phyloP scores from a whole-genome alignment of 2,113 vertebrate genomes.

The Colinus virginianus region DNA sequence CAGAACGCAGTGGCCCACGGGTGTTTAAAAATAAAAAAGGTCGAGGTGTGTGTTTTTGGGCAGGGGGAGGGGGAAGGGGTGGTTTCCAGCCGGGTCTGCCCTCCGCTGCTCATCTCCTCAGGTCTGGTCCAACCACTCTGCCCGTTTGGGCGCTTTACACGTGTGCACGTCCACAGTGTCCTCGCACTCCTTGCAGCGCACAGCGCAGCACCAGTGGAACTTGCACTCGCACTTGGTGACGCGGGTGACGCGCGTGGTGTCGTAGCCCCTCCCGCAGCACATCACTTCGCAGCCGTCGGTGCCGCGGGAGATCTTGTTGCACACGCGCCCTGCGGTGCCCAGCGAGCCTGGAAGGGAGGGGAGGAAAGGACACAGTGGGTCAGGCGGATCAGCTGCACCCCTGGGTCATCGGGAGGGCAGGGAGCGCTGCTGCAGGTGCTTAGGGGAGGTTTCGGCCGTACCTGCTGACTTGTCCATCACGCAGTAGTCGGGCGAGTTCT shows the following conservation, averaged over 20 bases:
- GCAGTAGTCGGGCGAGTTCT: slow-evolving; percentile 98
- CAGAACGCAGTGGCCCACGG: slow-evolving; percentile 79
- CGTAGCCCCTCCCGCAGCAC: slow-evolving; percentile 98
- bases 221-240: slow-evolving; percentile 97
- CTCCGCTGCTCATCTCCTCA: slow-evolving; percentile 54
- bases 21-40: neutral
- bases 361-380: neutral
- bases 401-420: neutral
- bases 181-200: slow-evolving; percentile 94
- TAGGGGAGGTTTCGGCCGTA: slow-evolving; percentile 62
- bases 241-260: slow-evolving; percentile 93
- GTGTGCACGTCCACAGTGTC: slow-evolving; percentile 95
- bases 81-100: neutral
- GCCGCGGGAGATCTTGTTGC: slow-evolving; percentile 91
- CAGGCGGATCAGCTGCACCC: neutral
- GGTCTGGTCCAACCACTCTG: slow-evolving; percentile 92
- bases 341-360: slow-evolving; percentile 84
- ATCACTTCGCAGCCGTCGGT: slow-evolving; percentile 97
- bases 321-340: slow-evolving; percentile 93
- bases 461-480: slow-evolving; percentile 96
- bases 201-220: slow-evolving; percentile 98
- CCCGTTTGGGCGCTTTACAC: slow-evolving; percentile 94
- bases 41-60: neutral
- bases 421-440: neutral
- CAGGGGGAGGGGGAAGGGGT: neutral